Percentiles rank a stretch among this genome's conserved stretches.
Evolutionary conservation across 2,888 invertebrate species (phyloP).

Genomic region (Ceramica pisi): DNA sequence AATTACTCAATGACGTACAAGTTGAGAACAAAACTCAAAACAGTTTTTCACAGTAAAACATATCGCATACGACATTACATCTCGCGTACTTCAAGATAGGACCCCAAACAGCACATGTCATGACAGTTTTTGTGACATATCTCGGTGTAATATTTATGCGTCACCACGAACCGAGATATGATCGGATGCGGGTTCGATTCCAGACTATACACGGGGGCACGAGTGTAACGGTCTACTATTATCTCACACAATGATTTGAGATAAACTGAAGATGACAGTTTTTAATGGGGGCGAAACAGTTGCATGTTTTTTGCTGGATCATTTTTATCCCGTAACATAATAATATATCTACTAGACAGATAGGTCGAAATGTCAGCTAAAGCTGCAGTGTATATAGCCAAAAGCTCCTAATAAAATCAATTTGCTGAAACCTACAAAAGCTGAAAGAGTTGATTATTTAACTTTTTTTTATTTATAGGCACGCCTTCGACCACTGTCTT

Average conservation of each 20-base stretch:
- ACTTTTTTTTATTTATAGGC: no score
- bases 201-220: slow-evolving; percentile 66
- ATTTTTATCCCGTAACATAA: neutral
- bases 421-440: no score
- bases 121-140: slow-evolving; percentile 68
- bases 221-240: slow-evolving; percentile 74
- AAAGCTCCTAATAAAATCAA: no score
- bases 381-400: no score
- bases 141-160: slow-evolving; percentile 80
- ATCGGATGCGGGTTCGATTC: slow-evolving; percentile 87
- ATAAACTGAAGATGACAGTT: slow-evolving; percentile 49
- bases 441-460: no score
- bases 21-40: no score
- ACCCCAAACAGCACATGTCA: slow-evolving; percentile 60
- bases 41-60: neutral
- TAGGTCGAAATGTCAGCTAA: no score
- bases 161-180: slow-evolving; percentile 84
- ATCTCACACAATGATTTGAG: slow-evolving; percentile 55
- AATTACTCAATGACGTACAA: neutral
- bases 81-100: slow-evolving; percentile 68
- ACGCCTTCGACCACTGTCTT: no score
- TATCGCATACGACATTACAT: slow-evolving; percentile 43
- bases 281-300: slow-evolving; percentile 41
- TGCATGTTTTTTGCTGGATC: neutral
- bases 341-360: no score